Conservation (phyloP, 2,888 invertebrate species). For the Psylliodes chrysocephalus region DNA sequence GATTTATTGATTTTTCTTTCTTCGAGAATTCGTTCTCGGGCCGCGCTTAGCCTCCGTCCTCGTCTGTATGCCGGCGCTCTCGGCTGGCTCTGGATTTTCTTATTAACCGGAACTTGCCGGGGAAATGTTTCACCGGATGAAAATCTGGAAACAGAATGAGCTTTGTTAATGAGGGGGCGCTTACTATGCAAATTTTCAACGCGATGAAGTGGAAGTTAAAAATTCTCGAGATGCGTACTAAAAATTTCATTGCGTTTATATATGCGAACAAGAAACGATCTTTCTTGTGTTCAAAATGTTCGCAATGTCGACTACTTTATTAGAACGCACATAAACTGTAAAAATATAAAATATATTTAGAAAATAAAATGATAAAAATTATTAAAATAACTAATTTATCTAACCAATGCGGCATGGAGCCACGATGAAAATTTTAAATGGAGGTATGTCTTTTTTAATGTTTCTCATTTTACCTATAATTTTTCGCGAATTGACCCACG, state of each 20-base stretch:
- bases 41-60: constrained; percentile 10
- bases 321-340: no score
- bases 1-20: constrained; percentile 59
- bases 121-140: constrained; percentile 27
- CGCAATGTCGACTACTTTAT: no score
- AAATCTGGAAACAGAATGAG: constrained; percentile 35
- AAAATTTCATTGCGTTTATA: neutral
- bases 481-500: no score
- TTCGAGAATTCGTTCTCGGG: constrained; percentile 37
- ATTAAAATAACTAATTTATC: no score
- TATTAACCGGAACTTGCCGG: constrained; percentile 31
- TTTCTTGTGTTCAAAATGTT: no score
- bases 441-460: no score
- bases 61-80: constrained; percentile 7
- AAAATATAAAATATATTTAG: no score
- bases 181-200: constrained; percentile 15
- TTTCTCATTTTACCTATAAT: no score
- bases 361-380: no score
- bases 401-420: no score
- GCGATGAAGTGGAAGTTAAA: neutral
- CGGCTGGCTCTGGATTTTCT: constrained; percentile 30
- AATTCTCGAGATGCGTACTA: neutral
- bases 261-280: no score
- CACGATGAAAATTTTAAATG: no score
- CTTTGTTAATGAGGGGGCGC: constrained; percentile 24